Base-by-base conservation (phyloP, 2,888 invertebrate genomes). In the Ennomos erosarius region DNA sequence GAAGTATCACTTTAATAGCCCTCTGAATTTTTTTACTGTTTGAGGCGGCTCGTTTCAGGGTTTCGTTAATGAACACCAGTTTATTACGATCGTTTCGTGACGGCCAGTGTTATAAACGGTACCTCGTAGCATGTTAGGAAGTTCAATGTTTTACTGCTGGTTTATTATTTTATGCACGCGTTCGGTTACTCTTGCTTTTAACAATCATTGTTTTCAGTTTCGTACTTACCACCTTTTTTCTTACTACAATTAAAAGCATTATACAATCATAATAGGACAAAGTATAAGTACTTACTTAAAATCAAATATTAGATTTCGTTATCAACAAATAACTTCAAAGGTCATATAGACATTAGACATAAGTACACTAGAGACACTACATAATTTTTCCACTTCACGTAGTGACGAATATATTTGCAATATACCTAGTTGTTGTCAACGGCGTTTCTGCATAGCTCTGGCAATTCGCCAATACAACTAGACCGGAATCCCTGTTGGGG, bases 381-480 rank as follows among this genome's bases (percentile, higher is more conserved):
- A 43, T 51, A 45, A 46, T 53, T 37, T 42, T 50, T 39, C 47
- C 35, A 62, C 42, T 63, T 59, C 58, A 62, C 63, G 63, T 64
- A 65, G 60, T 59, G 47, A 61, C 42, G 49, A 54, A 49, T 59
- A 59, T 67, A 68, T 68, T 64, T 64, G 57, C 55, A 64, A 65
- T 62, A 58, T 64, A n/a, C n/a, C n/a, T n/a, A 57, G 59, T 59
- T 64, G 70, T 71, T 74, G 69, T 77, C 75, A 75, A 74, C 73
- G 52, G 40, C 68, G 59, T 50, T 61, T 61, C 55, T 64, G 60
- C 67, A 69, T 43, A 55, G 47, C 58, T 44, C 67, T 83, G 84
- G 84, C 78, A 59, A 33, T 36, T 40, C 52, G 80, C 84, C 84
- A 81, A 73, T 64, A 70, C 59, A 67, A 63, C 67, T 63, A 64